Conservation (phyloP, 2,113 vertebrate genomes). For the Tachuris rubrigastra region DNA sequence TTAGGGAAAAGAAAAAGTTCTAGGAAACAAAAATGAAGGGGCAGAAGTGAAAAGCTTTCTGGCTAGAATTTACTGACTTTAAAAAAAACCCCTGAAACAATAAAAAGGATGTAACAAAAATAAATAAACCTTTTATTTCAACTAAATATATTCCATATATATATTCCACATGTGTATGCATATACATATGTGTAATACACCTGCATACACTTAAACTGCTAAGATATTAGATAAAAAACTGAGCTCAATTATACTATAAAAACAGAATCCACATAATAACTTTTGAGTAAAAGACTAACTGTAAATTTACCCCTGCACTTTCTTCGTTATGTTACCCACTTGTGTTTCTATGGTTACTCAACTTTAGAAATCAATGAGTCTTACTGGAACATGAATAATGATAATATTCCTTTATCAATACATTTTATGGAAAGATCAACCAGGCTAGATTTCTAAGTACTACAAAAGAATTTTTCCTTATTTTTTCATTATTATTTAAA, state of each 20-base stretch:
- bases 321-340: background rate
- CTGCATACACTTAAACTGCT: background rate
- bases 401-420: background rate
- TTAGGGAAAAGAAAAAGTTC: background rate
- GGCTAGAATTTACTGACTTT: background rate
- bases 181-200: background rate
- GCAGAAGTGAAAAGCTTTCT: background rate
- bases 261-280: background rate
- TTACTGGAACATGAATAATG: background rate
- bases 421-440: background rate
- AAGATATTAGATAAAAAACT: background rate
- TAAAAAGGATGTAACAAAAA: background rate
- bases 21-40: background rate
- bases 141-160: background rate
- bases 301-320: constrained; percentile 3
- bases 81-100: background rate
- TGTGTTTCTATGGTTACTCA: constrained; percentile 44
- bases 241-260: background rate
- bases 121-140: background rate
- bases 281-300: constrained; percentile 11
- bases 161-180: background rate
- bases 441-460: background rate
- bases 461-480: background rate
- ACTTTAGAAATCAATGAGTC: constrained; percentile 3
- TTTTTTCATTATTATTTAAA: background rate